Evolutionary conservation across 1,140 invertebrate species (phyloP), one percentile per base, ranked within the genome.

Genomic region (Medauroidea extradentata): DNA sequence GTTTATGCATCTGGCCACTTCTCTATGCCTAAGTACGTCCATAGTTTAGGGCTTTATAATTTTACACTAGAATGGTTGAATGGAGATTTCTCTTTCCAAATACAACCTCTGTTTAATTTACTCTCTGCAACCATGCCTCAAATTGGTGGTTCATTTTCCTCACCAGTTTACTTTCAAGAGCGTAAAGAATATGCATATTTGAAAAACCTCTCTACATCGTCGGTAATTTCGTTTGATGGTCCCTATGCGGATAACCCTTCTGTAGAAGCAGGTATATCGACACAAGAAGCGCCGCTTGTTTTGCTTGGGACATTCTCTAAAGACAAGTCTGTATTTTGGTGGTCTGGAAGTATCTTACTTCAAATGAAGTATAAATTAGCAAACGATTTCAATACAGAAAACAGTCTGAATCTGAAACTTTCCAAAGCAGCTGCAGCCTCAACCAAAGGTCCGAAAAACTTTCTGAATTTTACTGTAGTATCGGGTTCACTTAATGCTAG

Each of bases 301-400:
- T 21, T 53, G 14, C 11, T 38, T 14, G 51, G 51, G n/a, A 29
- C 27, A 25, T 53, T 24, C 21, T 34, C 51, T 16, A 16, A 19
- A 9, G 51, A 53, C 21, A 25, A 25, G 4, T 14, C 14, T 16
- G 18, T 19, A 14, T 53, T 53, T 25, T 18, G 29, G 11, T 53
- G 51, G 51, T 53, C 51, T 9, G 51, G 51, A 34, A 38, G 25
- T 39, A 38, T 53, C 25, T 34, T 55, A 16, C 41, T 55, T 7
- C 29, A 34, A 34, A 34, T 34, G 29, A 34, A 34, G 11, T 34
- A 34, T 11, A 34, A 34, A 11, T 11, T 34, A 4, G 29, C 29
- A 7, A 11, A 4, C 11, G 29, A 34, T 11, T 34, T 34, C 11
- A 34, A 4, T 34, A 34, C 4, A 4, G 5, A 34, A 34, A 34